Percentiles rank a stretch among this genome's conserved stretches.
Evolutionary conservation across 2,113 vertebrate genomes (phyloP).

Genomic region (Scomber japonicus): DNA sequence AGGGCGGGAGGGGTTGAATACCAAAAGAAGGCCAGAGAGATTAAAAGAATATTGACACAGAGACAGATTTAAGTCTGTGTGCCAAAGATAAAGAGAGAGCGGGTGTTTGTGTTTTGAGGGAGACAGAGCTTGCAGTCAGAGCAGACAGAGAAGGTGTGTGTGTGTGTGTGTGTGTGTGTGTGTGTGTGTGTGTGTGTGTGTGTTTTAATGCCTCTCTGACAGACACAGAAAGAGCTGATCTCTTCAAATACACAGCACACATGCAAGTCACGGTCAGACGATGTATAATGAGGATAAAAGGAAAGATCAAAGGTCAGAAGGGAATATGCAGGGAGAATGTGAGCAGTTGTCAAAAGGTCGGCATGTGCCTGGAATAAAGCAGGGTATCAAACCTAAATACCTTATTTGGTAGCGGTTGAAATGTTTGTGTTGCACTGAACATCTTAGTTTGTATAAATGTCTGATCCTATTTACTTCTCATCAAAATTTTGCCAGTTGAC

Average conservation of each 20-base stretch:
- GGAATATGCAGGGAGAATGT: slow-evolving; percentile 38
- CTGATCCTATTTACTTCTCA: too few relatives aligned
- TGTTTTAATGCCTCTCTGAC: slow-evolving; percentile 12
- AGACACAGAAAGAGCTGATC: slow-evolving; percentile 14
- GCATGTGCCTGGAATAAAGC: background rate
- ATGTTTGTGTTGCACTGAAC: too few relatives aligned
- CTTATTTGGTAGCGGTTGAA: too few relatives aligned
- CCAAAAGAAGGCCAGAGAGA: slow-evolving; percentile 51
- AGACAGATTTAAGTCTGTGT: slow-evolving; percentile 30
- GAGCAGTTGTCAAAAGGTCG: slow-evolving; percentile 24
- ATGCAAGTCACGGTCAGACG: slow-evolving; percentile 37
- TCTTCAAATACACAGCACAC: slow-evolving; percentile 32
- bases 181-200: too few relatives aligned
- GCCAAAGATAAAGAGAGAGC: slow-evolving; percentile 10
- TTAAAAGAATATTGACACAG: slow-evolving; percentile 65
- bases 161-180: background rate
- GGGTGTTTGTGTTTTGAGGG: slow-evolving; percentile 41
- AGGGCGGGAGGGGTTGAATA: slow-evolving; percentile 47
- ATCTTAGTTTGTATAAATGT: too few relatives aligned
- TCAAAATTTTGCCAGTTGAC: too few relatives aligned
- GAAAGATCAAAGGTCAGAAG: slow-evolving; percentile 39
- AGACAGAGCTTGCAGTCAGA: slow-evolving; percentile 5
- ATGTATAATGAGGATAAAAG: slow-evolving; percentile 49
- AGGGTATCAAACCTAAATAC: too few relatives aligned
- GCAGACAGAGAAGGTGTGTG: slow-evolving; percentile 7